These are phyloP conservation scores for Apis cerana DNA, from an alignment of 1,140 invertebrate genomes.

Conservation along the genomic window DNA sequence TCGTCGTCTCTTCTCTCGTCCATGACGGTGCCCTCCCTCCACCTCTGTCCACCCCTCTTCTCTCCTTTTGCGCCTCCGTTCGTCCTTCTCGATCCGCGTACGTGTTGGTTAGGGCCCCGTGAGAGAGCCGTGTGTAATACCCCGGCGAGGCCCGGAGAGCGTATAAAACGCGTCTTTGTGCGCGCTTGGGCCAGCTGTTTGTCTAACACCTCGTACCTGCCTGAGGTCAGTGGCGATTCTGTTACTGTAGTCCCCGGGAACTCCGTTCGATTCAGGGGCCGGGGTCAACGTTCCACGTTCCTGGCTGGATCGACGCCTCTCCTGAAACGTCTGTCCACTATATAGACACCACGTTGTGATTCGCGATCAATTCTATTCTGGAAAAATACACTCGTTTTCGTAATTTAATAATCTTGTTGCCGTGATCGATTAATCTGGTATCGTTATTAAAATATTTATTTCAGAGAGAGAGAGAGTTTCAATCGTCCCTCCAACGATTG, in stretches of 20 bases:
- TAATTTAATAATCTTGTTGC: no score
- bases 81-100: slow-evolving; percentile 37
- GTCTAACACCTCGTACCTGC: slow-evolving; percentile 68
- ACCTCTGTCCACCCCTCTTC: neutral
- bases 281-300: slow-evolving; percentile 57
- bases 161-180: slow-evolving; percentile 70
- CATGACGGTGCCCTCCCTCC: slow-evolving; percentile 44
- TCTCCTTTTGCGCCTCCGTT: slow-evolving; percentile 30
- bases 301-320: slow-evolving; percentile 43
- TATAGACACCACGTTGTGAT: slow-evolving; percentile 1
- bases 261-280: slow-evolving; percentile 57
- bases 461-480: no score
- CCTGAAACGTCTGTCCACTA: slow-evolving; percentile 23
- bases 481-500: no score
- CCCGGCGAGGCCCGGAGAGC: slow-evolving; percentile 39
- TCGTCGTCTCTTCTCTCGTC: slow-evolving; percentile 52
- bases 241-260: slow-evolving; percentile 63
- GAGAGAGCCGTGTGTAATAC: slow-evolving; percentile 56
- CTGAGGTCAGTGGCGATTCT: slow-evolving; percentile 69
- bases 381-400: no score
- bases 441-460: no score
- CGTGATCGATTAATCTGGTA: no score
- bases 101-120: slow-evolving; percentile 46
- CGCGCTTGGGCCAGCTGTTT: slow-evolving; percentile 68
- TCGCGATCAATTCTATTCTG: no score